Percentiles rank a stretch among this genome's conserved stretches.
Conservation (phyloP, 2,797 vertebrate genomes). For the Myripristis jacobus region DNA sequence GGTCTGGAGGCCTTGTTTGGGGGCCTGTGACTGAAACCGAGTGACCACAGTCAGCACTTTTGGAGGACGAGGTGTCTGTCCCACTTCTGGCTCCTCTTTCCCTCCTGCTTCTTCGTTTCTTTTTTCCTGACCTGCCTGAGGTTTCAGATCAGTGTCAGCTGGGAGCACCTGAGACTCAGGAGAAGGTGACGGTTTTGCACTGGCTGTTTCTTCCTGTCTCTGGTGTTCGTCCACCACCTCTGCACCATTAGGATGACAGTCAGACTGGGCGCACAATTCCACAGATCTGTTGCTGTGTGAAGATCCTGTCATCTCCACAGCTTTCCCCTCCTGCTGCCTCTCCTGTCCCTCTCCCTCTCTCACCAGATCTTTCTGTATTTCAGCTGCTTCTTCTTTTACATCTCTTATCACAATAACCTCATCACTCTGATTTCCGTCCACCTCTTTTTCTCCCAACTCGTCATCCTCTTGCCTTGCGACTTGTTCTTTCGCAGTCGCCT, state of each 20-base stretch:
- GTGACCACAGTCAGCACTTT: constrained; percentile 61
- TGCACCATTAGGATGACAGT: not conserved
- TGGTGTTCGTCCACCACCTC: constrained; percentile 17
- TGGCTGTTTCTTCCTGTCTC: not conserved
- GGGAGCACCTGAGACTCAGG: not conserved
- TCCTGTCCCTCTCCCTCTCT: constrained; percentile 22
- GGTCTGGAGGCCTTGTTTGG: constrained; percentile 38
- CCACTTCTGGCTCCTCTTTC: constrained; percentile 17
- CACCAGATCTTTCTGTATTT: constrained; percentile 19
- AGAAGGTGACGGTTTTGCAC: constrained; percentile 13
- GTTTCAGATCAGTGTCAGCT: constrained; percentile 5
- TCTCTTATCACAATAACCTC: constrained; percentile 7
- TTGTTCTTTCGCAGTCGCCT: constrained; percentile 14
- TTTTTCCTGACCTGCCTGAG: constrained; percentile 14
- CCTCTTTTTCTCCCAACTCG: constrained; percentile 6
- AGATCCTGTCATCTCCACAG: constrained; percentile 2
- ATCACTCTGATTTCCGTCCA: constrained; percentile 14
- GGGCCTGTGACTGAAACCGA: constrained; percentile 59
- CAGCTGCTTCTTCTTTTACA: not conserved
- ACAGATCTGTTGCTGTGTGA: constrained; percentile 13
- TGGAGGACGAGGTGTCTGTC: constrained; percentile 26
- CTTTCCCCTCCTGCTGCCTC: constrained; percentile 17
- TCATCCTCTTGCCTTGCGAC: constrained; percentile 14
- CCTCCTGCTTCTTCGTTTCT: constrained; percentile 10
- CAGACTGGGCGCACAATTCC: constrained; percentile 7